phyloP scores from a whole-genome alignment of 2,113 vertebrate genomes.

The Podarcis muralis region DNA sequence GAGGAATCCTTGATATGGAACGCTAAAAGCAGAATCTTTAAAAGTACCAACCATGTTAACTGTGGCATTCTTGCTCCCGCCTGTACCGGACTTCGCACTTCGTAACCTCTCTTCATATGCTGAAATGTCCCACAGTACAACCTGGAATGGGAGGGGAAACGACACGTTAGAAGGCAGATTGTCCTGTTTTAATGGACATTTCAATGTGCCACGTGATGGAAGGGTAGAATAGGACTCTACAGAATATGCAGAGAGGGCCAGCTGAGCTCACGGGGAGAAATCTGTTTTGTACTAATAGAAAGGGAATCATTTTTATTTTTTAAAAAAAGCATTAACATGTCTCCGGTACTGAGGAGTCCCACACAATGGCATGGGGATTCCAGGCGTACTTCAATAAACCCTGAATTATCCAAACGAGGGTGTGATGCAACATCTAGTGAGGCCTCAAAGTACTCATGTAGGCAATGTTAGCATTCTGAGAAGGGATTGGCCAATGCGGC shows the following conservation, averaged over 20 bases:
- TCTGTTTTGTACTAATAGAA: not conserved
- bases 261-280: not conserved
- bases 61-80: slow-evolving; percentile 49
- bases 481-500: no score
- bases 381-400: not conserved
- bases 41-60: slow-evolving; percentile 55
- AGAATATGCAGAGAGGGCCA: not conserved
- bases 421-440: not conserved
- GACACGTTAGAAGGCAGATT: not conserved
- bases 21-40: not conserved
- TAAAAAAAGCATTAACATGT: not conserved
- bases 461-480: not conserved
- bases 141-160: slow-evolving; percentile 65
- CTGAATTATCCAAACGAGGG: not conserved
- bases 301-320: not conserved
- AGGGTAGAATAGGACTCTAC: not conserved
- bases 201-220: not conserved
- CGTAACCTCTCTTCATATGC: slow-evolving; percentile 75
- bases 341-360: not conserved
- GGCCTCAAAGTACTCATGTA: not conserved
- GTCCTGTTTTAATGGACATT: not conserved
- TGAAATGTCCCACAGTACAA: slow-evolving; percentile 92
- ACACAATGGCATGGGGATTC: not conserved
- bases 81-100: slow-evolving; percentile 53
- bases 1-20: not conserved